Conservation (phyloP, 2,888 invertebrate genomes). For the Pseudococcus jackbeardsleyi region DNA sequence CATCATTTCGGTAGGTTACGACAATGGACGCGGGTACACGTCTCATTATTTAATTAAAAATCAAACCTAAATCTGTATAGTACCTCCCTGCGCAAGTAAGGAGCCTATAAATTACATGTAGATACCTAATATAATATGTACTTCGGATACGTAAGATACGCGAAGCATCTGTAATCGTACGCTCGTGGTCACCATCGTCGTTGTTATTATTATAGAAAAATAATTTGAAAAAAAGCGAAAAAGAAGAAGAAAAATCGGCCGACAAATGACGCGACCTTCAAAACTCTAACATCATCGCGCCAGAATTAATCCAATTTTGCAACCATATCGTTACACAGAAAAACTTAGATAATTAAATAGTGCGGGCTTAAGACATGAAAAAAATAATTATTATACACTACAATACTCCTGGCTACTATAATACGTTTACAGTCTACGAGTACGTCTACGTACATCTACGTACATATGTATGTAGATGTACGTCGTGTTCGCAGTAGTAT, state of each 20-base stretch:
- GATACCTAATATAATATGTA: neutral
- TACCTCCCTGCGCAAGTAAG: neutral
- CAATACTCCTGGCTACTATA: conserved; percentile 34
- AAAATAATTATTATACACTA: conserved; percentile 58
- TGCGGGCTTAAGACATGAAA: conserved; percentile 55
- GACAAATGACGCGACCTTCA: conserved; percentile 56
- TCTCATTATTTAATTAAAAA: conserved; percentile 1
- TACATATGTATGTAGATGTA: neutral
- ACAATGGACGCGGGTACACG: neutral
- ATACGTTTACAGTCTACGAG: conserved; percentile 3
- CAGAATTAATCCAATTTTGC: conserved; percentile 61
- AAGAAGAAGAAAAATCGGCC: neutral
- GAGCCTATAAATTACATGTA: neutral
- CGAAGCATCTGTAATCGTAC: neutral
- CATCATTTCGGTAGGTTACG: conserved; percentile 2
- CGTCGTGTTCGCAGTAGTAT: neutral
- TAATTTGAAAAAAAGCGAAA: neutral
- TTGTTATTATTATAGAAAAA: neutral
- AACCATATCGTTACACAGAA: conserved; percentile 61
- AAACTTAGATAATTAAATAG: conserved; percentile 60
- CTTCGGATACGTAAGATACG: no score
- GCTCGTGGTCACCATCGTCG: neutral
- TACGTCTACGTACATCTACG: neutral
- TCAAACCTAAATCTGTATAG: neutral
- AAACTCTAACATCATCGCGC: conserved; percentile 46